Evolutionary conservation across 2,113 vertebrate species (phyloP), one percentile per base, ranked within the genome.

Genomic region (Paedocypris sp.): DNA sequence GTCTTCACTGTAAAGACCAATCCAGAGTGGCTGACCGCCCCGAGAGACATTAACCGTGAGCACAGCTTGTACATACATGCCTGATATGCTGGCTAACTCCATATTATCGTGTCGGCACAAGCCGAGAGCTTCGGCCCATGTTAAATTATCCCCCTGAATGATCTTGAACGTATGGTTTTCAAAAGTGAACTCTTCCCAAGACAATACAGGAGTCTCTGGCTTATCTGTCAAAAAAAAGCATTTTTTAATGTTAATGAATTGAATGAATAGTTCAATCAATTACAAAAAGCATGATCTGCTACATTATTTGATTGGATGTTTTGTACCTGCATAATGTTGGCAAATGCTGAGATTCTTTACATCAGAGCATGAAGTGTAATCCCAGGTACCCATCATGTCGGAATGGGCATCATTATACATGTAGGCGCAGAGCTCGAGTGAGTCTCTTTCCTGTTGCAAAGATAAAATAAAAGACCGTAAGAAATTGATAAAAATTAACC

Each of bases 1-100:
- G 0, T 96, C 89, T 69, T 84, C 79, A 54, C 93, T 95, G 59
- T 81, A 88, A 47, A 98, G 87, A 67, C 95, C 95, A 22, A 90
- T 94, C 95, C 95, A 98, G 67, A 96, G 76, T 1, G 90, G 83
- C 0, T 60, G 71, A 13, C 73, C 71, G 2, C 16, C 74, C 1
- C 75, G 81, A 68, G 70, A 82, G 1, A 86, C 80, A 2, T 80
- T 73, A 64, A 86, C 82, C 0, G 82, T 83, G 4, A 98, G 90
- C 64, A 79, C 72, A 6, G 92, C 85, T 61, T 97, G 93, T 67
- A 92, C 79, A 60, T 85, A 82, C 22, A 84, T 77, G 31, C 92
- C 82, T 0, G 83, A 76, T 73, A 98, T 86, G 68, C 92, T 94
- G 12, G 87, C 90, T 68, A 97, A 78, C 3, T 80, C 75, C 91